Conservation (phyloP, 2,888 invertebrate species). For the Loripinus fragilis region DNA sequence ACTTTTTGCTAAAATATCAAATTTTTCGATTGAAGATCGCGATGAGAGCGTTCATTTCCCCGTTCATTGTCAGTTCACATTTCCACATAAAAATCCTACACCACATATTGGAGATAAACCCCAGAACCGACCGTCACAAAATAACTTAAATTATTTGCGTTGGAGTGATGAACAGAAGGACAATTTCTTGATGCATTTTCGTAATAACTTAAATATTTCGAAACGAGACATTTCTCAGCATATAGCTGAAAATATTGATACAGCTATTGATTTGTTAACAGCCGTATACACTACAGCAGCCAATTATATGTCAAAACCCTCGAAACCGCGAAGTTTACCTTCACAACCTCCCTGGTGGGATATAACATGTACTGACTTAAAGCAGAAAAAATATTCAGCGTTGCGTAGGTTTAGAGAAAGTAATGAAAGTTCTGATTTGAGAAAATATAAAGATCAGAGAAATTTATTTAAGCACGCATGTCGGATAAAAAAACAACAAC, state of each 20-base stretch:
- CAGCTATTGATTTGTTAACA: slow-evolving; percentile 1
- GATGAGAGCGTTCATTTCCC: slow-evolving; percentile 32
- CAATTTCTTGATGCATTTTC: slow-evolving; percentile 6
- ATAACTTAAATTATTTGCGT: not conserved
- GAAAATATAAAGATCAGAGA: slow-evolving; percentile 7
- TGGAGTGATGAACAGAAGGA: not conserved
- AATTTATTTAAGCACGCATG: slow-evolving; percentile 14
- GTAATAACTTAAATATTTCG: not conserved
- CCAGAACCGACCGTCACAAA: not conserved
- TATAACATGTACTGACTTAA: slow-evolving; percentile 11
- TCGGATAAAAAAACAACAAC: not conserved
- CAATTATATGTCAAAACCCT: not conserved
- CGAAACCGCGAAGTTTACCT: not conserved
- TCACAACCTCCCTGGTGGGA: slow-evolving; percentile 8
- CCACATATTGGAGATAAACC: slow-evolving; percentile 2
- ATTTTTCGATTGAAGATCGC: slow-evolving; percentile 20
- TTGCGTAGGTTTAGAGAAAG: slow-evolving; percentile 8
- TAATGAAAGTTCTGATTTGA: slow-evolving; percentile 6
- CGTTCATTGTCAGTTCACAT: slow-evolving; percentile 6
- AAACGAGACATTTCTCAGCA: not conserved
- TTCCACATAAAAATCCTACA: not conserved
- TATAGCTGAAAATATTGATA: not conserved
- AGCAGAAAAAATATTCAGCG: slow-evolving; percentile 9
- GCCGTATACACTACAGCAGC: slow-evolving; percentile 3
- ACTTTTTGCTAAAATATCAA: slow-evolving; percentile 24